Evolutionary conservation across 2,113 vertebrate species (phyloP).

Genomic region (Thunnus thynnus): DNA sequence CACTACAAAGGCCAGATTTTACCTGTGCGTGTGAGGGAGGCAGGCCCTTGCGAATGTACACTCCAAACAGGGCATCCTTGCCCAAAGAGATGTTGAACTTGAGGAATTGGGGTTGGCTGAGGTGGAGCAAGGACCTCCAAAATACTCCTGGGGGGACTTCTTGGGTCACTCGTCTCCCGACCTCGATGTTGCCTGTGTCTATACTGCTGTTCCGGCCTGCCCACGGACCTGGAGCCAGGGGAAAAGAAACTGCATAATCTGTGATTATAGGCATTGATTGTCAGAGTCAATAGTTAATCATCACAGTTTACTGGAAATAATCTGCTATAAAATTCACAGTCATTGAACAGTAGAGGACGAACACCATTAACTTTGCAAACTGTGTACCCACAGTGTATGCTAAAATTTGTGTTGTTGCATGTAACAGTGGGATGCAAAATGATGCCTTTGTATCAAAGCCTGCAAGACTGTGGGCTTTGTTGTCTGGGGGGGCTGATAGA

Average conservation of each 20-base stretch:
- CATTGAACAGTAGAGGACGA: conserved; percentile 34
- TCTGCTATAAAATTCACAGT: conserved; percentile 37
- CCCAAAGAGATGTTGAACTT: conserved; percentile 99
- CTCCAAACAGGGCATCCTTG: conserved; percentile 96
- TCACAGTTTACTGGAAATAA: conserved; percentile 56
- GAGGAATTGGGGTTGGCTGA: conserved; percentile 95
- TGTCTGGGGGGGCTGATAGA: conserved; percentile 47
- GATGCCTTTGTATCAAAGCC: conserved; percentile 28
- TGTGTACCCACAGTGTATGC: conserved; percentile 14
- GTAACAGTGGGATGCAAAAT: conserved; percentile 22
- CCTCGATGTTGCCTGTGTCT: conserved; percentile 94
- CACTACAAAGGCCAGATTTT: conserved; percentile 20
- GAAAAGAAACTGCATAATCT: conserved; percentile 75
- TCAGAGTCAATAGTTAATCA: conserved; percentile 68
- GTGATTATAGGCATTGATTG: conserved; percentile 66
- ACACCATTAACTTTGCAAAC: conserved; percentile 59
- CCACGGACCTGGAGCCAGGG: conserved; percentile 88
- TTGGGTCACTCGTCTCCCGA: conserved; percentile 93
- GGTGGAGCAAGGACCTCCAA: conserved; percentile 96
- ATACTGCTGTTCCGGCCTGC: conserved; percentile 94
- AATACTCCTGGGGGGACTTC: conserved; percentile 96
- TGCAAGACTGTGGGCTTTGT: conserved; percentile 42
- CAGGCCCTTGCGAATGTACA: conserved; percentile 97
- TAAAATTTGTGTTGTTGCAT: conserved; percentile 22
- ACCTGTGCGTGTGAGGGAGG: conserved; percentile 97